These are phyloP conservation scores for Athripsodes cinereus DNA, from an alignment of 2,888 invertebrate species.

Conservation along the genomic window DNA sequence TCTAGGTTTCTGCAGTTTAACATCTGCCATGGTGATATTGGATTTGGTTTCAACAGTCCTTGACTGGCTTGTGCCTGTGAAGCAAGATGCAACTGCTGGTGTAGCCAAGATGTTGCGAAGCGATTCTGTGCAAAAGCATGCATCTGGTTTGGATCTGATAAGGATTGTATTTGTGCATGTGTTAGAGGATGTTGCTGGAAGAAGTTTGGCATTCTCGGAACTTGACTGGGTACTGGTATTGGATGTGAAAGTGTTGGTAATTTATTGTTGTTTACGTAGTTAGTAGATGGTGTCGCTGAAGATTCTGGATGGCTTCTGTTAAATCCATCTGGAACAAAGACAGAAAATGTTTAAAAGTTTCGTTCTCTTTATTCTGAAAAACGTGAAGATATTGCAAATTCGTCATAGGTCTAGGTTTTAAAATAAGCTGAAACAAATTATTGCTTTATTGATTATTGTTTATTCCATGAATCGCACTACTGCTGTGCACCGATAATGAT, in stretches of 20 bases:
- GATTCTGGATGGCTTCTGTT: slow-evolving; percentile 20
- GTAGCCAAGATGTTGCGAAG: slow-evolving; percentile 51
- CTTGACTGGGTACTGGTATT: slow-evolving; percentile 18
- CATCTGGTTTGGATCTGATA: slow-evolving; percentile 30
- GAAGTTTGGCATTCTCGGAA: slow-evolving; percentile 22
- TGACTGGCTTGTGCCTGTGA: slow-evolving; percentile 46
- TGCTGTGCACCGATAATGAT: no score
- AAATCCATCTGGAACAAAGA: slow-evolving; percentile 25
- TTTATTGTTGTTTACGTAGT: slow-evolving; percentile 17
- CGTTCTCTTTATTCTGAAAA: no score
- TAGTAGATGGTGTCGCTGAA: slow-evolving; percentile 18
- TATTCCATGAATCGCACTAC: no score
- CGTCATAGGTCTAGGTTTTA: no score
- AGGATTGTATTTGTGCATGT: slow-evolving; percentile 20
- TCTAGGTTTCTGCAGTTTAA: slow-evolving; percentile 47
- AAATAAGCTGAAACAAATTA: no score
- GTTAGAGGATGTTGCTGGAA: slow-evolving; percentile 22
- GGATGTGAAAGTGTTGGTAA: slow-evolving; percentile 15
- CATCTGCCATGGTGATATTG: slow-evolving; percentile 54
- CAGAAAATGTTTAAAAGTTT: no score
- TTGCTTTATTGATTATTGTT: no score
- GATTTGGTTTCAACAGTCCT: slow-evolving; percentile 47
- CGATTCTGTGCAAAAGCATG: slow-evolving; percentile 42
- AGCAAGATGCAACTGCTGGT: slow-evolving; percentile 44
- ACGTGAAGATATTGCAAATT: no score